Base-by-base conservation (phyloP, 2,888 invertebrate species). In the Tuberolachnus salignus region DNA sequence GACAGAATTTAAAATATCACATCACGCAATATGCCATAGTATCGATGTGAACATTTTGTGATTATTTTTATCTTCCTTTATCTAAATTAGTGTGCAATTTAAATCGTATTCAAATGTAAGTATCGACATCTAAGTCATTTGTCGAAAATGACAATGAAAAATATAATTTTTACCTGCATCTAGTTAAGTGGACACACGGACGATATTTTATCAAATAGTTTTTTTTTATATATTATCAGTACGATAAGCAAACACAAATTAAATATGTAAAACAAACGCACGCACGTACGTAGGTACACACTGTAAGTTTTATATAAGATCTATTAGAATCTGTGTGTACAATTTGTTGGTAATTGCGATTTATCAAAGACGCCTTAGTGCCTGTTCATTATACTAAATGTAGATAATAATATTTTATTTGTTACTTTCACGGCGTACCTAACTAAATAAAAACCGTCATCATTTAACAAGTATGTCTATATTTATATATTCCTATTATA, bases 191-290 rank as follows among this genome's bases (percentile, higher is more conserved):
- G 34, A 34, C 6, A n/a, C 34, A 34, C 34, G 34, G 6, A 34
- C 4, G 21, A 3, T 16, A 44, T n/a, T n/a, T n/a, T n/a, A n/a
- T 23, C 23, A 46, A n/a, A 46, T 10, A n/a, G 21, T 16, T 34
- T 57, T 71, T 44, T 71, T 57, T 44, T 44, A 34, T n/a, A n/a
- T n/a, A n/a, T n/a, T 19, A 53, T 34, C n/a, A 11, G 19, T 1
- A 57, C 3, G 21, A 46, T 14, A n/a, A 57, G 23, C 44, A 46
- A 71, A 57, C 44, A 71, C 44, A 57, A 71, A 71, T 71, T 71
- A 57, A 57, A 23, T 71, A 71, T 71, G 70, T 71, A 71, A 57
- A 46, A 46, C 16, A 23, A 71, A 57, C 11, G 4, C 16, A 21
- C 44, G n/a, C 14, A 55, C 9, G 3, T 16, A n/a, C 6, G 1